Evolutionary conservation across 2,797 vertebrate species (phyloP).

Genomic region (Acipenser transmontanus): DNA sequence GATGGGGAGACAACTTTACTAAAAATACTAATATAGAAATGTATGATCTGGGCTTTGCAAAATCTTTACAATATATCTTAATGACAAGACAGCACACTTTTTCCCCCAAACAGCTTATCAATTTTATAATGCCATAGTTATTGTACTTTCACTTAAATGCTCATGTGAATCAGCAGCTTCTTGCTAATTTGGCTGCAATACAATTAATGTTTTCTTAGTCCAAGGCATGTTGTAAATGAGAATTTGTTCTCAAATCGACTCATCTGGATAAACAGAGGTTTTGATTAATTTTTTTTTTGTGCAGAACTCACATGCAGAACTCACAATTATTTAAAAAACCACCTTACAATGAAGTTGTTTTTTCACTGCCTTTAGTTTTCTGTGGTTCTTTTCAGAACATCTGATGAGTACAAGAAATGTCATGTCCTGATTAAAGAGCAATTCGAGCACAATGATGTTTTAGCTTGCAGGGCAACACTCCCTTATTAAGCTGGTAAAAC

Average conservation of each 20-base stretch:
- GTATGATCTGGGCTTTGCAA: too few relatives aligned
- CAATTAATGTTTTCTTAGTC: constrained; percentile 8
- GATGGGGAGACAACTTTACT: too few relatives aligned
- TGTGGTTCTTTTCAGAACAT: not conserved
- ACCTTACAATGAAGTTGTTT: constrained; percentile 14
- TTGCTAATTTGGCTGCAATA: constrained; percentile 1
- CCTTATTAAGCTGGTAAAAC: constrained; percentile 93
- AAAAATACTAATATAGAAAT: too few relatives aligned
- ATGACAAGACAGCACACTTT: not conserved
- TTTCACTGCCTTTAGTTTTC: constrained; percentile 5
- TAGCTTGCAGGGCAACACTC: constrained; percentile 87
- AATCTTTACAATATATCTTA: not conserved
- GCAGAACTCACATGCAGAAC: constrained; percentile 23
- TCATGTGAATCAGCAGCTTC: not conserved
- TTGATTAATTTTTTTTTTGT: constrained; percentile 30
- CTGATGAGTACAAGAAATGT: constrained; percentile 6
- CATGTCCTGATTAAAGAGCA: constrained; percentile 65
- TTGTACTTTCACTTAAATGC: not conserved
- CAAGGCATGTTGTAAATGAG: constrained; percentile 27
- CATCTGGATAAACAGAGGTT: constrained; percentile 35
- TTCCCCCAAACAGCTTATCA: not conserved
- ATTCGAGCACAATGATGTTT: constrained; percentile 86
- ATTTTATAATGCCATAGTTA: not conserved
- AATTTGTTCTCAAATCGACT: constrained; percentile 52
- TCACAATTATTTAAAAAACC: not conserved